Percentiles rank a stretch among this genome's conserved stretches.
phyloP scores from a whole-genome alignment of 1,140 invertebrate species.

The Ericerus pela region DNA sequence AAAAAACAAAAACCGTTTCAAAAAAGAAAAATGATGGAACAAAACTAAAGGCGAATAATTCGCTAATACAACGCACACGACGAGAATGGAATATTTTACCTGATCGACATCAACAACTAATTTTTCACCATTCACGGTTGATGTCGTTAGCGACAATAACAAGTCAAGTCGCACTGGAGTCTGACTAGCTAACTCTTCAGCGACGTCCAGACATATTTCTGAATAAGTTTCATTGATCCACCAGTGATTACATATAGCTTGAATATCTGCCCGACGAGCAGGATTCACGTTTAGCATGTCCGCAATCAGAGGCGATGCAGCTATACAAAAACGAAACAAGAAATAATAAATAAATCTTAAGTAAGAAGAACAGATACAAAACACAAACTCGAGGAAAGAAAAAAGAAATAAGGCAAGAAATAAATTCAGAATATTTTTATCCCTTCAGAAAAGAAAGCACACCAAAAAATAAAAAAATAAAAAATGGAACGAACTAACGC shows the following conservation, averaged over 20 bases:
- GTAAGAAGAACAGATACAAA: too few relatives aligned
- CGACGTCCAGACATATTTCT: slow-evolving; percentile 59
- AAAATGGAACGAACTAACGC: too few relatives aligned
- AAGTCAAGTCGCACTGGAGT: slow-evolving; percentile 78
- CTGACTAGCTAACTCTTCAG: slow-evolving; percentile 74
- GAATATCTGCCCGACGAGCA: slow-evolving; percentile 72
- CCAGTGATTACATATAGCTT: slow-evolving; percentile 87
- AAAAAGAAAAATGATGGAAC: too few relatives aligned
- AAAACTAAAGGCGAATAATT: too few relatives aligned
- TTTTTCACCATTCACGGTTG: slow-evolving; percentile 46
- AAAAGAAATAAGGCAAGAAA: too few relatives aligned
- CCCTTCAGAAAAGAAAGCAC: too few relatives aligned
- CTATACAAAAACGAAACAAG: slow-evolving; percentile 40
- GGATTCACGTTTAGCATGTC: slow-evolving; percentile 89
- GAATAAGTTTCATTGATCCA: slow-evolving; percentile 81
- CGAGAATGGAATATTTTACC: neutral
- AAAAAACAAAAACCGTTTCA: too few relatives aligned
- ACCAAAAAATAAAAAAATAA: too few relatives aligned
- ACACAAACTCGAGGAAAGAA: too few relatives aligned
- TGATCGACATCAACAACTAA: slow-evolving; percentile 40
- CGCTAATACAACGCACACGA: too few relatives aligned
- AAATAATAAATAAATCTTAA: too few relatives aligned
- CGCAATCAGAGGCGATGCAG: slow-evolving; percentile 82
- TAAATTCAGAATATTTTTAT: too few relatives aligned
- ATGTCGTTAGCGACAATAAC: slow-evolving; percentile 64